Base-by-base conservation (phyloP, 2,888 invertebrate genomes). In the Vannuccia rotundouncinata region DNA sequence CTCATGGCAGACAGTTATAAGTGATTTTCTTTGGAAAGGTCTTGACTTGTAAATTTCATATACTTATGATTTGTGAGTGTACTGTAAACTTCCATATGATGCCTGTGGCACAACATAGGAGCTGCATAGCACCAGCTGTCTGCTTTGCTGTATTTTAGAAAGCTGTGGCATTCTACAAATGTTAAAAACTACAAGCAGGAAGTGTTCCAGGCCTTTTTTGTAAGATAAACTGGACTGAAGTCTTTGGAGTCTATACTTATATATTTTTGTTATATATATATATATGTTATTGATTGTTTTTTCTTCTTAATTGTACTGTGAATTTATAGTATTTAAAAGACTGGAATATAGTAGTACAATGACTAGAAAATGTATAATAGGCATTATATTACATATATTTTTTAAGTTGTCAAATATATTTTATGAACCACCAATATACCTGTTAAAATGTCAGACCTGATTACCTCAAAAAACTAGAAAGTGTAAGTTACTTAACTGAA, bases 71-170 rank as follows among this genome's bases (percentile, higher is more conserved):
- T 22, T 5, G 13, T 66, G 66, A 66, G 66, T 66, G 66, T 66
- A 66, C 66, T 66, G 5, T 17, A 27, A 17, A 66, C 66, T 66
- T 17, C 25, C 66, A 66, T 17, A 66, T 66, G 66, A 66, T 22
- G 66, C 66, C 66, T 22, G 66, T 66, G 66, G 66, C 66, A 66
- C 66, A 66, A 66, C 66, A 66, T 27, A 66, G 22, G 5, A 66
- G 66, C 66, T 66, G 66, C 66, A 66, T 66, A 66, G 66, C 66
- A 66, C 25, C 66, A 66, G 66, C 66, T 66, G 66, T 22, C 66
- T 66, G 66, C 66, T 66, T 66, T 66, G 66, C 5, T 66, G 66
- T 27, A 66, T 66, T 22, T 17, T 66, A 66, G 66, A 66, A 66
- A 66, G 66, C 66, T 66, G 10, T 13, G 66, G 66, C 66, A 66